Evolutionary conservation across 2,797 vertebrate species (phyloP).

Genomic region (Alfaro cultratus): DNA sequence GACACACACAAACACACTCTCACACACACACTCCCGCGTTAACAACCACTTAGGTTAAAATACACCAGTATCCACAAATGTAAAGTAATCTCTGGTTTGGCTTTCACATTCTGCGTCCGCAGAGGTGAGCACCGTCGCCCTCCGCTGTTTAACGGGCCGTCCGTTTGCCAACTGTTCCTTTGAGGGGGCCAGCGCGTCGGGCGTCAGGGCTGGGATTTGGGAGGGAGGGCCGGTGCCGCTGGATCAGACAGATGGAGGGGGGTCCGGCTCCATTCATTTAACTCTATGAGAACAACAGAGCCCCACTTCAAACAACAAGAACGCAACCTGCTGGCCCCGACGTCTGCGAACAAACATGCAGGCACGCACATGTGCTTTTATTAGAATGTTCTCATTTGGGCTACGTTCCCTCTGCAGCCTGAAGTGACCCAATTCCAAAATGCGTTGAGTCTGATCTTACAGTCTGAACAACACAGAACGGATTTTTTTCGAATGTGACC

Average conservation of each 20-base stretch:
- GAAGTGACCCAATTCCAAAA: no score
- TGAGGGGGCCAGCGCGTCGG: conserved; percentile 73
- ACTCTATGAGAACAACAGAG: conserved; percentile 80
- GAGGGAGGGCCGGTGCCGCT: conserved; percentile 76
- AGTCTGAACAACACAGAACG: no score
- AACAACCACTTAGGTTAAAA: conserved; percentile 18
- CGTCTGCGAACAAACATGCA: conserved; percentile 56
- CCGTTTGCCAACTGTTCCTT: conserved; percentile 82
- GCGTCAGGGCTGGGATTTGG: conserved; percentile 76
- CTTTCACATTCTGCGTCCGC: conserved; percentile 33
- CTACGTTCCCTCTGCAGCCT: no score
- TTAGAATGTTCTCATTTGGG: conserved; percentile 49
- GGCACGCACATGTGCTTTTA: conserved; percentile 62
- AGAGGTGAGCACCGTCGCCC: conserved; percentile 65
- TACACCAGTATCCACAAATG: background rate
- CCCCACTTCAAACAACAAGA: conserved; percentile 80
- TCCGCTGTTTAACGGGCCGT: conserved; percentile 71
- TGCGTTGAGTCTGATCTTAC: no score
- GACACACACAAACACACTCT: background rate
- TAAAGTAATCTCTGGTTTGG: conserved; percentile 8
- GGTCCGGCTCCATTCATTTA: conserved; percentile 79
- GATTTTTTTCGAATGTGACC: no score
- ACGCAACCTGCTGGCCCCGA: conserved; percentile 74
- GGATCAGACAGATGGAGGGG: conserved; percentile 80
- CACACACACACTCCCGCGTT: background rate